Base-by-base conservation (phyloP, 2,113 vertebrate genomes). In the Meles meles region DNA sequence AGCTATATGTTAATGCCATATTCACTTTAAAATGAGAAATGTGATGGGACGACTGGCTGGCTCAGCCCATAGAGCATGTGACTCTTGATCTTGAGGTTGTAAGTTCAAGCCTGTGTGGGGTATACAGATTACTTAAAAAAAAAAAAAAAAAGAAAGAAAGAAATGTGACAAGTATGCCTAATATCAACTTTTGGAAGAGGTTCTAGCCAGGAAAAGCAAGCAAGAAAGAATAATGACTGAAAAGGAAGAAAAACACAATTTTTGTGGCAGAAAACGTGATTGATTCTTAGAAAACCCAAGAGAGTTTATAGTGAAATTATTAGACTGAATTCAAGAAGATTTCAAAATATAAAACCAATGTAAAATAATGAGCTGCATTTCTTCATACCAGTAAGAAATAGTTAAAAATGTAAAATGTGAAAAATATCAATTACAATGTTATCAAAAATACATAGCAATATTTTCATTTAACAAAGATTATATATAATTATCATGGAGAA, bases 381-480 rank as follows among this genome's bases (percentile, higher is more conserved):
- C 55, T 63, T 29, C 31, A 88, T 47, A 69, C 37, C 34, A 81
- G 31, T 31, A 67, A 80, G 31, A 88, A 81, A 88, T 27, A 13
- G 72, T 63, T 63, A 82, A 81, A 81, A 94, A 39, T 69, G n/a
- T 61, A 61, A 61, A 81, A 81, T 81, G 23, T 94, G 63, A 72
- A 88, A 81, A 88, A 15, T 87, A 47, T 55, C 31, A 94, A 81
- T 61, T 61, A 34, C 31, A 71, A 29, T 71, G 74, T 69, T 80
- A 88, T 57, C 27, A 81, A 81, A 61, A 94, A 25, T 72, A 81
- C 63, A 88, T 37, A 88, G 74, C 59, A 88, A 57, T 31, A 81
- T 71, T 94, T 71, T 94, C 44, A 59, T 37, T 92, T 93, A 87
- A 80, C 61, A 94, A 94, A 86, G 69, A 59, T 47, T 39, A 85